Percentiles rank a stretch among this genome's conserved stretches.
Evolutionary conservation across 2,888 invertebrate species (phyloP).

Genomic region (Megalurothrips usitatus): DNA sequence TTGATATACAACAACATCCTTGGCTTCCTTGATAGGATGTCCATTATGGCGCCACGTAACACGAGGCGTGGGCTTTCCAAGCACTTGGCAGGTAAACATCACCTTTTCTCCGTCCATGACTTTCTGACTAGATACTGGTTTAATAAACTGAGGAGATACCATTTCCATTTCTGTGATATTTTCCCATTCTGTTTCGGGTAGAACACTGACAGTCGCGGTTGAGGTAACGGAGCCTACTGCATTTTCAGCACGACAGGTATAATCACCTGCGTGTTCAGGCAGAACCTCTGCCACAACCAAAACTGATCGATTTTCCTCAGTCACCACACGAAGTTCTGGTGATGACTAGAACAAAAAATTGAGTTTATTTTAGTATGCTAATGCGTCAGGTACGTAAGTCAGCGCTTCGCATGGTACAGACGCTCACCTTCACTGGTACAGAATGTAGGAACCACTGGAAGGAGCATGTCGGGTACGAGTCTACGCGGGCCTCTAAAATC

Average conservation of each 20-base stretch:
- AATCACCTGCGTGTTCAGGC: constrained; percentile 65
- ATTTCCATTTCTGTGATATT: constrained; percentile 51
- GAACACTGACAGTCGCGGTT: constrained; percentile 65
- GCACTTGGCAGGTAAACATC: constrained; percentile 56
- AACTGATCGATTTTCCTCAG: constrained; percentile 72
- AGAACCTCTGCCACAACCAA: constrained; percentile 68
- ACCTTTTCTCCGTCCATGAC: constrained; percentile 90
- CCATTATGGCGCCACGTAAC: constrained; percentile 77
- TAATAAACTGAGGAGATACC: constrained; percentile 69
- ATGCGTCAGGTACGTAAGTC: background rate
- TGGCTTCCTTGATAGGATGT: constrained; percentile 65
- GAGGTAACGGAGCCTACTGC: constrained; percentile 84
- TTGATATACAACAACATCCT: constrained; percentile 61
- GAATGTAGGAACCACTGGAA: constrained; percentile 83
- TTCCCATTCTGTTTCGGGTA: constrained; percentile 53
- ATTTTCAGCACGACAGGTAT: constrained; percentile 86
- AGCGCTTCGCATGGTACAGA: background rate
- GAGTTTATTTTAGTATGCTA: too few relatives aligned
- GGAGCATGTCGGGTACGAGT: constrained; percentile 71
- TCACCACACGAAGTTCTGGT: constrained; percentile 65
- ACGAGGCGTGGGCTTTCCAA: constrained; percentile 72
- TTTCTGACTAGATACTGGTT: constrained; percentile 64
- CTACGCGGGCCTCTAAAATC: constrained; percentile 71
- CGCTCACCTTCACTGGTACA: constrained; percentile 57
- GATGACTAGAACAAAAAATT: constrained; percentile 49